Base-by-base conservation (phyloP, 2,113 vertebrate genomes). In the Anas platyrhynchos region DNA sequence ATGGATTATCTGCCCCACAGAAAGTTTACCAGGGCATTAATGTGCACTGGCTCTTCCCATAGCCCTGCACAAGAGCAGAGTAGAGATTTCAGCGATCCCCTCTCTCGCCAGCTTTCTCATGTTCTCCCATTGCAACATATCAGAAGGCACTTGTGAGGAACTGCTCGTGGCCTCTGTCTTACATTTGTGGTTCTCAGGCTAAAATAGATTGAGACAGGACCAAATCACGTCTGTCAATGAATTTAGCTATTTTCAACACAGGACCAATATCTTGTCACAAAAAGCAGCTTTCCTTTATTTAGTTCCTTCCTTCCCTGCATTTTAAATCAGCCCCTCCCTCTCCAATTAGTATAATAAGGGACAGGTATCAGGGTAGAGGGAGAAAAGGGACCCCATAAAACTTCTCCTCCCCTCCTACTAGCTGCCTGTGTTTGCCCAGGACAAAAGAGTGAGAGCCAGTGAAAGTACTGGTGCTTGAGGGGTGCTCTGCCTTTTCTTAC, bases 391-490 rank as follows among this genome's bases (percentile, higher is more conserved):
- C 36, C 23, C 38, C 34, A 16, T 34, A 21, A 48, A 74, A 68
- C 10, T 83, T 86, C 13, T 63, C 6, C 15, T 48, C 7, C 7
- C 79, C 29, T 71, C 43, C 38, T 67, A 15, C n/a, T 5, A 0
- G 3, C 34, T 74, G 31, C 25, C 34, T 81, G 21, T 34, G 46
- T 86, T 88, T 65, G 29, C 46, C 38, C 43, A 61, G 36, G 29
- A 66, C 29, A 44, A 27, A 84, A 61, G 11, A 8, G 16, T 27
- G 61, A 34, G 41, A 85, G 41, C 2, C 56, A 48, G 3, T 11
- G 41, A 21, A 74, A 52, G 36, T 22, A 61, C 3, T 21, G 36
- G 54, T 0, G 0, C 31, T 58, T 63, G 9, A 8, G 6, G 25
- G 17, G 17, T 25, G 13, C 7, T 83, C n/a, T 65, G 66, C 31